Evolutionary conservation across 2,113 vertebrate species (phyloP), one percentile per base, ranked within the genome.

Genomic region (Melospiza melodia): DNA sequence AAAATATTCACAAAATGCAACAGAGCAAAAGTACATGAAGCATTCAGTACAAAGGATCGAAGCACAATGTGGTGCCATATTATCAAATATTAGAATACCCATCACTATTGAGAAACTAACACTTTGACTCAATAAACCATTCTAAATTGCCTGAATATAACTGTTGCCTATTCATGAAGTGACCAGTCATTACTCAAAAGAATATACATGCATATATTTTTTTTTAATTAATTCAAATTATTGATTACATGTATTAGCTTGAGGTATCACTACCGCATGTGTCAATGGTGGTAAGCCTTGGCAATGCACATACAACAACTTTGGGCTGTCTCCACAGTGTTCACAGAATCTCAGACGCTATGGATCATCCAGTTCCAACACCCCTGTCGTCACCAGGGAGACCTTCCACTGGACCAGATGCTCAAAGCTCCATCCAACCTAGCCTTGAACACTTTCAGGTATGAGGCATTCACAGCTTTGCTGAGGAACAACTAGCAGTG

Each of bases 301-400:
- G 22, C 28, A 49, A 28, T 31, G 15, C 15, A 84, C 19, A 37
- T 0, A 5, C 4, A 71, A 33, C 16, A 75, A 6, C 5, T 68
- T 9, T n/a, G 51, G 13, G 11, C 17, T 65, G 10, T 31, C 11
- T 65, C n/a, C 18, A n/a, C 0, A 61, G 15, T 18, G 35, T 13
- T 23, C 43, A 73, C 43, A 33, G 43, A 58, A 51, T 35, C 43
- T 65, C 9, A 43, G 21, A 65, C 21, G 5, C 25, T 49, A 35
- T 0, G 25, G 0, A 41, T 7, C 55, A 73, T 37, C 21, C 35
- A 31, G 11, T 19, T 58, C 31, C 31, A 43, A 37, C 8, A 30
- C 3, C 10, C 6, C 20, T 0, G 0, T 21, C 11, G 12, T 27
- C 27, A 7, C 41, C 48, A 55, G 41, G 20, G 20, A 25, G 16